Conservation (phyloP, 2,113 vertebrate species). For the Triplophysa rosa region DNA sequence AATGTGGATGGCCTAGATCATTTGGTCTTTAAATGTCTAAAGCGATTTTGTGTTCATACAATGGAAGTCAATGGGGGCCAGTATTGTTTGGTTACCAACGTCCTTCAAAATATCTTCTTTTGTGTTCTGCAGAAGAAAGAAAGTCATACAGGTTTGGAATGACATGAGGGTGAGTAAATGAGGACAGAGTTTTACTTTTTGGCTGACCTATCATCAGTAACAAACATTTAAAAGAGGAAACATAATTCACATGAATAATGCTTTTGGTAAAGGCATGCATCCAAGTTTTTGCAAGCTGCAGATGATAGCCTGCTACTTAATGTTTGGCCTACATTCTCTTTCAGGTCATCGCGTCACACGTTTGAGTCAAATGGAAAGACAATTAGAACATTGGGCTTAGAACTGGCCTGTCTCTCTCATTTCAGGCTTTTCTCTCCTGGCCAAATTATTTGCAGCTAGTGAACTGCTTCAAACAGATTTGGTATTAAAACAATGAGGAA, state of each 20-base stretch:
- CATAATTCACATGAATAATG: neutral
- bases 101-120: too few relatives aligned
- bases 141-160: too few relatives aligned
- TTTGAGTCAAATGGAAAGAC: neutral
- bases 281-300: neutral
- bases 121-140: too few relatives aligned
- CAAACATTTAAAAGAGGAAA: too few relatives aligned
- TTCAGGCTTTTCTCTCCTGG: conserved; percentile 7
- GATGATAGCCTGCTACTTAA: neutral
- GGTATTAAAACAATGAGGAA: neutral
- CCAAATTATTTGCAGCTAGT: conserved; percentile 1
- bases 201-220: too few relatives aligned
- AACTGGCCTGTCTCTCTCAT: neutral
- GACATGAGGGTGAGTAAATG: too few relatives aligned
- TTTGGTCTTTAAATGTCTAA: too few relatives aligned
- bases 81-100: too few relatives aligned
- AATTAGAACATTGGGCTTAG: neutral
- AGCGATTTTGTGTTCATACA: too few relatives aligned
- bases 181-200: too few relatives aligned
- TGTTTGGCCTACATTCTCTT: conserved; percentile 36
- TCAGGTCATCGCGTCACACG: conserved; percentile 39
- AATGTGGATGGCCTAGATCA: too few relatives aligned
- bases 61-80: too few relatives aligned
- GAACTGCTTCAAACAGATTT: conserved; percentile 14
- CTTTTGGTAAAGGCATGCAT: neutral